Evolutionary conservation across 2,113 vertebrate species (phyloP), one percentile per base, ranked within the genome.

Genomic region (Saccopteryx bilineata): DNA sequence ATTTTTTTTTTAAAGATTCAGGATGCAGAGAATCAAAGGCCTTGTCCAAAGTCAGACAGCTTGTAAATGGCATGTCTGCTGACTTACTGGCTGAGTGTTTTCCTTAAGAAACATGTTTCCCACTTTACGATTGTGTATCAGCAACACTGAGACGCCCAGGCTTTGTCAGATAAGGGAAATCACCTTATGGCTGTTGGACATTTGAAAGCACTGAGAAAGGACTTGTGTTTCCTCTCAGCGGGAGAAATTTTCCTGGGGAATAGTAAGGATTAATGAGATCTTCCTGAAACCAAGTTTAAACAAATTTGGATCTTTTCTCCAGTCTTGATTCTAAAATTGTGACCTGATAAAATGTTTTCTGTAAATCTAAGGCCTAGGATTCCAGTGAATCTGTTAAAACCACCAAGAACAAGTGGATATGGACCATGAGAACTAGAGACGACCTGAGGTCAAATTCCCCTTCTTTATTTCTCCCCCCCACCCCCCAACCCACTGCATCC

Each of bases 151-250:
- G 23, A 50, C 8, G 54, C 33, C 8, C 24, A 61, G 9, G 10
- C 90, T 93, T 87, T 63, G 46, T 69, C 84, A 54, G 65, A 61
- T 74, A 75, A 87, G n/a, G 18, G 52, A 86, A 75, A 50, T 28
- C 69, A n/a, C 0, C 0, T 19, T 83, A n/a, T 24, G 33, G 14
- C n/a, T 19, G 19, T 85, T 69, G 75, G 60, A 74, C 63, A 33
- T 69, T 88, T 61, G 74, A 93, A 60, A 87, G 50, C 31, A 28
- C 9, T 79, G 13, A 31, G 50, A 71, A 91, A 91, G 26, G 31
- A 83, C 33, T 50, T 14, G 54, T 28, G n/a, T 92, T 90, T 93
- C 80, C 28, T 84, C 48, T 39, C 13, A 83, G n/a, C 28, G 23
- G 60, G 75, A 83, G 61, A 84, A 48, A 33, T 6, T 60, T 80